phyloP scores from a whole-genome alignment of 2,888 invertebrate species.

The Falcaria lacertinaria region DNA sequence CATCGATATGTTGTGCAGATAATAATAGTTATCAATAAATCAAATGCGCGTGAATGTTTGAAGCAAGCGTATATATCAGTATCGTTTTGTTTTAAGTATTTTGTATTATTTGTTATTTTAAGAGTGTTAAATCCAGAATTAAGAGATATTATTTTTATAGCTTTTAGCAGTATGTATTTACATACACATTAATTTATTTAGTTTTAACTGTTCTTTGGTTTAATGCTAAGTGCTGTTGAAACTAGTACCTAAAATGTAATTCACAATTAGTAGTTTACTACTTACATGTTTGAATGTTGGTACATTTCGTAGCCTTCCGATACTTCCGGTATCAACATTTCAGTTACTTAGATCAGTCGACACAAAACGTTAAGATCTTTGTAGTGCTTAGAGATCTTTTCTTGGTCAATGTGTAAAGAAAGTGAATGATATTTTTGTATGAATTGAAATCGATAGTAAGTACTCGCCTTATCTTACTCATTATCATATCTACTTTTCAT shows the following conservation, averaged over 20 bases:
- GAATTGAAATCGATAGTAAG: conserved; percentile 60
- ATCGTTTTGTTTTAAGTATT: conserved; percentile 49
- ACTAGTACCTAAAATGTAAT: no score
- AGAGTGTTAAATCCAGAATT: conserved; percentile 72
- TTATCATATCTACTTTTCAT: conserved; percentile 7
- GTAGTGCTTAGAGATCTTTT: conserved; percentile 63
- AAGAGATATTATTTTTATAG: conserved; percentile 69
- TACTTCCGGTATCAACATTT: no score
- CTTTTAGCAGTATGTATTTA: conserved; percentile 43
- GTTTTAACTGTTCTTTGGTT: conserved; percentile 39
- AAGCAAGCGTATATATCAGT: conserved; percentile 26
- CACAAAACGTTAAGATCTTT: conserved; percentile 16
- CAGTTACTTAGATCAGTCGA: neutral
- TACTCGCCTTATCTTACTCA: conserved; percentile 51
- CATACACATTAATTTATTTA: conserved; percentile 60
- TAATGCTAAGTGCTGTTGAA: no score
- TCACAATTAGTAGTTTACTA: no score
- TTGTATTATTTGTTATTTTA: conserved; percentile 61
- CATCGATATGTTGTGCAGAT: no score
- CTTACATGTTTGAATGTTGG: no score
- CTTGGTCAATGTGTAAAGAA: conserved; percentile 67
- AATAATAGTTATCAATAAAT: no score
- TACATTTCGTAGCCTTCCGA: no score
- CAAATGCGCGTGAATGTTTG: neutral
- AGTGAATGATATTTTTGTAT: conserved; percentile 76